A percentile compares a stretch with the other conserved stretches of the same genome.
Evolutionary conservation across 2,113 vertebrate genomes (phyloP).

Genomic region (Leptobrachium ailaonicum): DNA sequence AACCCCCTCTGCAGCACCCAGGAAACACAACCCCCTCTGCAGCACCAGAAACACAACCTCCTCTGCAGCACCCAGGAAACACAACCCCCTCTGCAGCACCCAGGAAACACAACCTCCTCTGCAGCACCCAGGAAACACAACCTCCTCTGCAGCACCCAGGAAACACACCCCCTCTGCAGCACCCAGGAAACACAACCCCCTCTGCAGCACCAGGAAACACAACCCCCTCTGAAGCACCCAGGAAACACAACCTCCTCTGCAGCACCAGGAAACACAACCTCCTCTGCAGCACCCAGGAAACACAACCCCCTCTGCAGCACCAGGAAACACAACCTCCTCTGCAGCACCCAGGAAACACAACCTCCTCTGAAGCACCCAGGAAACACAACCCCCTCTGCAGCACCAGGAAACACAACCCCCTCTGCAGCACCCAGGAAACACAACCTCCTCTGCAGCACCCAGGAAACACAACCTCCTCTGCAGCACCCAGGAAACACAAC

Average conservation of each 20-base stretch:
- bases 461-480: not conserved
- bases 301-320: too few relatives aligned
- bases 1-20: conserved; percentile 1
- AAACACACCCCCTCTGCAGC: not conserved
- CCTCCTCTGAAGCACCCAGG: not conserved
- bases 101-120: not conserved
- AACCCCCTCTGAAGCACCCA: not conserved
- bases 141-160: conserved; percentile 1
- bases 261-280: not conserved
- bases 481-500: not conserved
- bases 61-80: not conserved
- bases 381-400: too few relatives aligned
- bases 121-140: not conserved
- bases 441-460: not conserved
- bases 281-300: too few relatives aligned
- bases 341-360: not conserved
- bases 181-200: not conserved
- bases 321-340: not conserved
- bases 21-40: not conserved
- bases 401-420: not conserved
- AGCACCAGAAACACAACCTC: too few relatives aligned
- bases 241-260: not conserved
- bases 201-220: not conserved
- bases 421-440: not conserved
- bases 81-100: not conserved